phyloP scores from a whole-genome alignment of 2,113 vertebrate species.

The Speoplatyrhinus poulsoni region DNA sequence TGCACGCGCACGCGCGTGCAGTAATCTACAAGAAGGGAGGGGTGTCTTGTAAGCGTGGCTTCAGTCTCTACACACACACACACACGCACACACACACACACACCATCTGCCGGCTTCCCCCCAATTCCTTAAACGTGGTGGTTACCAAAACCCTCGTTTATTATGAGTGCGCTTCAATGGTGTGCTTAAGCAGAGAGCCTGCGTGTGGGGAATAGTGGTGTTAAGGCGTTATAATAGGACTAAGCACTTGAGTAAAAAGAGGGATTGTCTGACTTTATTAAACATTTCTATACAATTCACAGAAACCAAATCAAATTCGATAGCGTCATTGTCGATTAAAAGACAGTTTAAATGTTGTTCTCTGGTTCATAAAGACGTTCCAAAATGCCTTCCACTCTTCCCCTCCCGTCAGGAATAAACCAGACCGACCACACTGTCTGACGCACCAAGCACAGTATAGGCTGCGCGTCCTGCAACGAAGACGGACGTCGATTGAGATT shows the following conservation, averaged over 20 bases:
- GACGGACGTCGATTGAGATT: not conserved
- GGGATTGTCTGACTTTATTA: not conserved
- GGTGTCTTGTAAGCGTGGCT: slow-evolving; percentile 15
- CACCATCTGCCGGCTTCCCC: slow-evolving; percentile 63
- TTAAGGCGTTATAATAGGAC: not conserved
- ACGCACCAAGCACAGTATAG: not conserved
- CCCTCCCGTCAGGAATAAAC: not conserved
- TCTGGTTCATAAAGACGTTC: slow-evolving; percentile 20
- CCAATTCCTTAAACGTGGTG: slow-evolving; percentile 46
- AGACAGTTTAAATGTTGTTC: too few relatives aligned
- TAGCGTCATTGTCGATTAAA: too few relatives aligned
- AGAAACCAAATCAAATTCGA: not conserved
- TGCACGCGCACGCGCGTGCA: not conserved
- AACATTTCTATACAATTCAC: not conserved
- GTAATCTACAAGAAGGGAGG: not conserved
- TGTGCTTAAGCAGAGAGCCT: too few relatives aligned
- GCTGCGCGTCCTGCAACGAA: slow-evolving; percentile 11
- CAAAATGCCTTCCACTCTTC: slow-evolving; percentile 60
- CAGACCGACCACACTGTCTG: slow-evolving; percentile 26
- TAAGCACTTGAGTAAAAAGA: too few relatives aligned
- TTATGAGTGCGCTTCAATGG: too few relatives aligned
- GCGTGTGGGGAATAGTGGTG: too few relatives aligned
- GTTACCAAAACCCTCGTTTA: not conserved
- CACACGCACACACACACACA: not conserved
- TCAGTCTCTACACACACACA: slow-evolving; percentile 6